Percentiles rank a stretch among this genome's conserved stretches.
These are phyloP conservation scores for Physeter macrocephalus DNA, from an alignment of 2,113 vertebrate species.

Conservation along the genomic window DNA sequence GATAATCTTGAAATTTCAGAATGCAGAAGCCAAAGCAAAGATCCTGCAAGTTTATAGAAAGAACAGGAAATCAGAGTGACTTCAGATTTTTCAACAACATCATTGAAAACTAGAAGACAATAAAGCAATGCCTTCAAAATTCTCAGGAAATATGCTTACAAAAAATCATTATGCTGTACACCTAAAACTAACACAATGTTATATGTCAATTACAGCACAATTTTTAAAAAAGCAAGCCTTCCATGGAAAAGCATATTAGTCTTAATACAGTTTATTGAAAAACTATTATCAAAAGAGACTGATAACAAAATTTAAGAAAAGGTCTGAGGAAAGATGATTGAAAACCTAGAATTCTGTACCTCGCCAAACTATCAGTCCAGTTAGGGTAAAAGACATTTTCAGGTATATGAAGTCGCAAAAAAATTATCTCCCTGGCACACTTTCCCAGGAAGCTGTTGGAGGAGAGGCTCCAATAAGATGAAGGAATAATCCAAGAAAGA, in stretches of 20 bases:
- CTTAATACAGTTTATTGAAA: background rate
- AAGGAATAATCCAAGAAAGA: background rate
- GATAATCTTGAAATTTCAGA: slow-evolving; percentile 3
- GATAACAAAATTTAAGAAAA: background rate
- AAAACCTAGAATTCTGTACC: background rate
- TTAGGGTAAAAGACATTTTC: background rate
- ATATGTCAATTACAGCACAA: background rate
- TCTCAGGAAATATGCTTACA: background rate
- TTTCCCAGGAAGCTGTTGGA: background rate
- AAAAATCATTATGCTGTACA: background rate
- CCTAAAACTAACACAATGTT: background rate
- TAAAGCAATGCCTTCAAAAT: background rate
- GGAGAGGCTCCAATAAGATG: background rate
- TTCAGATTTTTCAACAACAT: background rate
- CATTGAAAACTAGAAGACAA: background rate
- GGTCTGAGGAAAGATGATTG: background rate
- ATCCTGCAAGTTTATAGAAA: background rate
- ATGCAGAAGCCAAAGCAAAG: background rate
- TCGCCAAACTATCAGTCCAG: background rate
- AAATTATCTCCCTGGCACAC: background rate
- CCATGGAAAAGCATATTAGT: background rate
- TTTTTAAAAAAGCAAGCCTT: background rate
- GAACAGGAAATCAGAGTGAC: background rate
- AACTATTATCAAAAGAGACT: background rate
- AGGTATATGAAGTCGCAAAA: background rate